phyloP scores from a whole-genome alignment of 2,797 vertebrate genomes.

The Semaprochilodus insignis region DNA sequence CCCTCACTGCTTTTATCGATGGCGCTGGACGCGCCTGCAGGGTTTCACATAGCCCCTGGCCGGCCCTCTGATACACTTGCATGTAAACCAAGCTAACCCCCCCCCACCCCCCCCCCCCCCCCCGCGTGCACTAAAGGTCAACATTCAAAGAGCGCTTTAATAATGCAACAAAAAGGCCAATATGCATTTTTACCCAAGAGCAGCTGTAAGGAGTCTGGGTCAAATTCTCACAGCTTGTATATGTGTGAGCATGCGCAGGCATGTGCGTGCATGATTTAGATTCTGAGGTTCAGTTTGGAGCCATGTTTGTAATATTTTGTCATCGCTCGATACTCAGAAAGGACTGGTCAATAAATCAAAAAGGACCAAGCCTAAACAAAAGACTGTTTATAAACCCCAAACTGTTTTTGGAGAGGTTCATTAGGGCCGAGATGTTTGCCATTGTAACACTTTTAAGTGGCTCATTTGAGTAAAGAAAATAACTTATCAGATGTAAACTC shows the following conservation, averaged over 20 bases:
- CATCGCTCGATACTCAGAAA: neutral
- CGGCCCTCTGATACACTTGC: slow-evolving; percentile 51
- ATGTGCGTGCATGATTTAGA: slow-evolving; percentile 26
- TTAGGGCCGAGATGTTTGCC: slow-evolving; percentile 58
- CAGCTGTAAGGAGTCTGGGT: slow-evolving; percentile 34
- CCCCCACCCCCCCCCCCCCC: neutral
- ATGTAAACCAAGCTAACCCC: slow-evolving; percentile 54
- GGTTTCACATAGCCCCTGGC: slow-evolving; percentile 51
- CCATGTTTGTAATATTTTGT: slow-evolving; percentile 75
- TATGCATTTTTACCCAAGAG: slow-evolving; percentile 37
- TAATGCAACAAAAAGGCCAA: slow-evolving; percentile 54
- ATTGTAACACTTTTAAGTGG: slow-evolving; percentile 21
- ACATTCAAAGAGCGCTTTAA: slow-evolving; percentile 56
- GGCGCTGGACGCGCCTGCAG: slow-evolving; percentile 42
- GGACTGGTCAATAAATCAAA: slow-evolving; percentile 71
- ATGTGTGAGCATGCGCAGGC: neutral
- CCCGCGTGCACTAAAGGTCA: slow-evolving; percentile 54
- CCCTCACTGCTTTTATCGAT: slow-evolving; percentile 52
- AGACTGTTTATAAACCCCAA: slow-evolving; percentile 74
- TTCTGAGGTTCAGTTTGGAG: slow-evolving; percentile 64
- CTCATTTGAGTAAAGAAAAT: slow-evolving; percentile 29
- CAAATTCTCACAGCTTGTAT: slow-evolving; percentile 7
- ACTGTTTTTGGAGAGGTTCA: slow-evolving; percentile 63
- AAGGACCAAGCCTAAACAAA: slow-evolving; percentile 73
- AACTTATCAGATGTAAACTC: slow-evolving; percentile 10